Evolutionary conservation across 1,140 invertebrate genomes (phyloP), one percentile per base, ranked within the genome.

Genomic region (Lepeophtheirus salmonis): DNA sequence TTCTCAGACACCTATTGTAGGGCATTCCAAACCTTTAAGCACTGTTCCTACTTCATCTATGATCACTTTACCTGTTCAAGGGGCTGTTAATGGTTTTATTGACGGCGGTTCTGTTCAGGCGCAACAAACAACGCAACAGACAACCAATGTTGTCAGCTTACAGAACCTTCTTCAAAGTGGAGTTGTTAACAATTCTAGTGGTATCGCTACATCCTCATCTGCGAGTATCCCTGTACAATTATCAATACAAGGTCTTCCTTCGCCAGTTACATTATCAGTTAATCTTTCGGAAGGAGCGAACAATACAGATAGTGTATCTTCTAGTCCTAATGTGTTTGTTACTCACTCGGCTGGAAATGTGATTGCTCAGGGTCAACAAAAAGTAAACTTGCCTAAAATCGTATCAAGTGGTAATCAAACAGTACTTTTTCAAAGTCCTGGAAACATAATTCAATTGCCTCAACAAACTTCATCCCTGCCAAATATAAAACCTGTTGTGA

Each of bases 191-290:
- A 41, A 41, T 41, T 41, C 30, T 6, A n/a, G 6, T 41, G 6
- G 6, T 10, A 10, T n/a, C 30, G 6, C 30, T n/a, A 41, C 30
- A 41, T 41, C 30, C 30, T 41, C 30, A 56, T 20, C 54, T 14
- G 6, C 54, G 10, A 56, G 17, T 17, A 56, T 23, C 12, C 18
- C 23, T 12, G 81, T 86, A 54, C 75, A 83, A 73, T 81, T 86
- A 26, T 84, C 84, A 67, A 80, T 86, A 65, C 81, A 82, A 16
- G 82, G 83, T 48, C 76, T 85, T 48, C 76, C 81, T 13, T 82
- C 83, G 64, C 82, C 83, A 12, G 84, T 86, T 66, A 84, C 83
- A 24, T 72, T 84, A 65, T 82, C 83, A 22, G 70, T 86, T 54
- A 83, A 82, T 66, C 80, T 80, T 61, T 79, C 77, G 48, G 64